Evolutionary conservation across 2,113 vertebrate genomes (phyloP).

Genomic region (Echinops telfairi): DNA sequence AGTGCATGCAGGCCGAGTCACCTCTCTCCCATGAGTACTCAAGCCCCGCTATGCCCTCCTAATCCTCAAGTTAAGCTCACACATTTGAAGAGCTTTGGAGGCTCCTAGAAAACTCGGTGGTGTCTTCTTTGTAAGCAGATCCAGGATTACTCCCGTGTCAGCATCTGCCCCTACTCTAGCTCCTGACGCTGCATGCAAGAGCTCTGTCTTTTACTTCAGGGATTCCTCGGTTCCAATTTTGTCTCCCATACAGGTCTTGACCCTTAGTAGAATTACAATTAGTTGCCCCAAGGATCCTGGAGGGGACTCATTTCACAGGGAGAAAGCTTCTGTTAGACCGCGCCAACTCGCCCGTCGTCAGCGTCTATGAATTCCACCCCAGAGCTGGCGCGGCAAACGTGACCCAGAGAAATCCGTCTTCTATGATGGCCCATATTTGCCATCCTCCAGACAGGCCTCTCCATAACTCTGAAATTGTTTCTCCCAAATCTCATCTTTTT

Average conservation of each 20-base stretch:
- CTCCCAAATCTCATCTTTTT: constrained; percentile 73
- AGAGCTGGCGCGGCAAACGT: not conserved
- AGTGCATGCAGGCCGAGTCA: not conserved
- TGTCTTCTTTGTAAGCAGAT: not conserved
- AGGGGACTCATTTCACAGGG: constrained; percentile 62
- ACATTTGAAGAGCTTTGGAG: not conserved
- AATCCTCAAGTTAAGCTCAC: constrained; percentile 16
- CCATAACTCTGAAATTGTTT: constrained; percentile 66
- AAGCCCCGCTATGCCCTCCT: not conserved
- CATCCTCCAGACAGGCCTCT: not conserved
- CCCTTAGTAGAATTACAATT: constrained; percentile 69
- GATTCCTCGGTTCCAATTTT: constrained; percentile 62
- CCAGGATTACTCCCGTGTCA: not conserved
- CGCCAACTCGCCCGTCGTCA: constrained; percentile 3
- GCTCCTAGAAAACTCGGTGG: not conserved
- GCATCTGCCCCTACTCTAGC: not conserved
- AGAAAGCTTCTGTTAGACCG: constrained; percentile 45
- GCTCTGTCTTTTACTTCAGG: constrained; percentile 47
- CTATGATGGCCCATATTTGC: not conserved
- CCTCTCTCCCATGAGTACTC: not conserved
- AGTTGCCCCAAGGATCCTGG: constrained; percentile 61
- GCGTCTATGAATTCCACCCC: too few relatives aligned
- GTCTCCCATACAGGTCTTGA: constrained; percentile 62
- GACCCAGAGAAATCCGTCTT: constrained; percentile 57
- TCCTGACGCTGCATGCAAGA: not conserved